phyloP scores from a whole-genome alignment of 2,113 vertebrate genomes.

The Gila orcuttii region DNA sequence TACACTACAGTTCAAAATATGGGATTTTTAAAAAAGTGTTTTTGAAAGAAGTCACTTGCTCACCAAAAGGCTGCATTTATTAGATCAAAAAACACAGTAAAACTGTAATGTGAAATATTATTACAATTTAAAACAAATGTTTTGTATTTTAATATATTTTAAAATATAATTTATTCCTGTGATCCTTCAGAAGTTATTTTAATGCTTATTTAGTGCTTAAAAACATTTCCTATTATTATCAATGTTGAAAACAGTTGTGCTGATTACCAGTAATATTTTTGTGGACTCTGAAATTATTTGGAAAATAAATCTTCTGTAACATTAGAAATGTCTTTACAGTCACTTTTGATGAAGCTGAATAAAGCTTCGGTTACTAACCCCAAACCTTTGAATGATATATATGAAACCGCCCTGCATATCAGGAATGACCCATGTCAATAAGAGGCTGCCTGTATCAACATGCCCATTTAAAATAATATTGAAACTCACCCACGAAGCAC shows the following conservation, averaged over 20 bases:
- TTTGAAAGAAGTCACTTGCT: background rate
- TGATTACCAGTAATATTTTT: background rate
- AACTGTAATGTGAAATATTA: background rate
- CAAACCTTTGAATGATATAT: background rate
- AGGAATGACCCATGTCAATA: background rate
- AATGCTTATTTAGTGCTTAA: background rate
- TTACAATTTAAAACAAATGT: background rate
- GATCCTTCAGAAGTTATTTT: background rate
- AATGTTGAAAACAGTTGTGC: background rate
- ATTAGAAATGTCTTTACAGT: background rate
- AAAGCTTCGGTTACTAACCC: background rate
- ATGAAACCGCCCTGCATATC: background rate
- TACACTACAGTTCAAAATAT: background rate
- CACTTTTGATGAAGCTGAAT: background rate
- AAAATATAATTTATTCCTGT: background rate
- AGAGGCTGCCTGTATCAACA: background rate
- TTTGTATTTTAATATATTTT: background rate
- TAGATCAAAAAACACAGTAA: background rate
- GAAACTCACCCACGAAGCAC: slow-evolving; percentile 93
- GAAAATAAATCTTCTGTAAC: background rate
- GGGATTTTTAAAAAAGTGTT: background rate
- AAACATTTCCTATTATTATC: background rate
- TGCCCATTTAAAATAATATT: background rate
- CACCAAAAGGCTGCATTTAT: background rate
- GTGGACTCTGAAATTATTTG: background rate